phyloP scores from a whole-genome alignment of 2,888 invertebrate genomes.

The Ernsta delagoae region DNA sequence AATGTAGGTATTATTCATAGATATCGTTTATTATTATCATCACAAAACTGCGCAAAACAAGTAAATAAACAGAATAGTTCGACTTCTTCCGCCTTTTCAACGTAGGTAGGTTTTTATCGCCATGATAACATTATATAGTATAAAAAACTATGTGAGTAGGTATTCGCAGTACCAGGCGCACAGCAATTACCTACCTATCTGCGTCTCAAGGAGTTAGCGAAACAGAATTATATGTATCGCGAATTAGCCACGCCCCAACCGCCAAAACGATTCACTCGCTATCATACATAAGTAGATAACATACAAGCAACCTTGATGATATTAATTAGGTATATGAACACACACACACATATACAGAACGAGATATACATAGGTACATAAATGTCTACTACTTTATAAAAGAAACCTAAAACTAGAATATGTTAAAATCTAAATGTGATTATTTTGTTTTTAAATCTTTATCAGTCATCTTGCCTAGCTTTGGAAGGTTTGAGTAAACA shows the following conservation, averaged over 20 bases:
- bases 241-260: conserved; percentile 75
- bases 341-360: no score
- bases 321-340: no score
- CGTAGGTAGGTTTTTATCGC: neutral
- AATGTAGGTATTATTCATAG: no score
- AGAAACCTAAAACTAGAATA: no score
- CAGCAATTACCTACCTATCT: conserved; percentile 52
- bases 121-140: conserved; percentile 8
- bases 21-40: neutral
- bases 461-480: no score
- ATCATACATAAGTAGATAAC: conserved; percentile 8
- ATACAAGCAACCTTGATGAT: no score
- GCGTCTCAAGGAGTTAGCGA: conserved; percentile 43
- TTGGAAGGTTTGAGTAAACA: no score
- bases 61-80: conserved; percentile 11
- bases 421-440: no score
- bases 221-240: conserved; percentile 50
- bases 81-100: conserved; percentile 10
- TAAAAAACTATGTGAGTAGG: conserved; percentile 38
- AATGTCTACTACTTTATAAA: no score
- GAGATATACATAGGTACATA: no score
- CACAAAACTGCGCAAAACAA: conserved; percentile 24
- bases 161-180: conserved; percentile 59
- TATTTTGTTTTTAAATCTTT: no score
- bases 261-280: conserved; percentile 72